Conservation (phyloP, 2,113 vertebrate genomes). For the Manacus vitellinus region DNA sequence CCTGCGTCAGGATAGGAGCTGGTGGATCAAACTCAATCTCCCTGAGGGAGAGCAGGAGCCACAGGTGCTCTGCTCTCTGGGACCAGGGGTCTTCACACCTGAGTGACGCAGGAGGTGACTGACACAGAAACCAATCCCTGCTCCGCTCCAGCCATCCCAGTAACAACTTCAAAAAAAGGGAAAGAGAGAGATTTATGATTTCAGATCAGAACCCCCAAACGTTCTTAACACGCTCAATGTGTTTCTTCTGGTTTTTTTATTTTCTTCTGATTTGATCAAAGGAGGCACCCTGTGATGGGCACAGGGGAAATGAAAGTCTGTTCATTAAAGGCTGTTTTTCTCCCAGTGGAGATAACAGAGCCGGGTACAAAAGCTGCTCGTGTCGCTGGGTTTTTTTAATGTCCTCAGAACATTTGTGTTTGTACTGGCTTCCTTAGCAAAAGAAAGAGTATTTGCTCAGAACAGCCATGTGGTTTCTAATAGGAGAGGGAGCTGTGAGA, state of each 20-base stretch:
- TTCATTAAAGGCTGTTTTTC: background rate
- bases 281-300: background rate
- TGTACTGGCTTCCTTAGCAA: background rate
- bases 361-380: background rate
- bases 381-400: background rate
- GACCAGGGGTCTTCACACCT: background rate
- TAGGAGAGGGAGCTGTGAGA: background rate
- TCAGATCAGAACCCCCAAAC: background rate
- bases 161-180: accelerated
- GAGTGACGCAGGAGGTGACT: accelerated
- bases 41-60: background rate
- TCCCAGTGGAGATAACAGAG: background rate
- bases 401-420: background rate
- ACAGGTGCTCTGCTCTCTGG: accelerated
- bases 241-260: background rate
- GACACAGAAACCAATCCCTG: accelerated
- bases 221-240: background rate
- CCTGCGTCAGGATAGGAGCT: background rate
- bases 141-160: background rate
- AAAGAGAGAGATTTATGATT: background rate
- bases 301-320: background rate
- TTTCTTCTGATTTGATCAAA: background rate
- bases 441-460: background rate
- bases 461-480: background rate
- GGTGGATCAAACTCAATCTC: accelerated